phyloP scores from a whole-genome alignment of 2,113 vertebrate species.

The Aviceda subcristata region DNA sequence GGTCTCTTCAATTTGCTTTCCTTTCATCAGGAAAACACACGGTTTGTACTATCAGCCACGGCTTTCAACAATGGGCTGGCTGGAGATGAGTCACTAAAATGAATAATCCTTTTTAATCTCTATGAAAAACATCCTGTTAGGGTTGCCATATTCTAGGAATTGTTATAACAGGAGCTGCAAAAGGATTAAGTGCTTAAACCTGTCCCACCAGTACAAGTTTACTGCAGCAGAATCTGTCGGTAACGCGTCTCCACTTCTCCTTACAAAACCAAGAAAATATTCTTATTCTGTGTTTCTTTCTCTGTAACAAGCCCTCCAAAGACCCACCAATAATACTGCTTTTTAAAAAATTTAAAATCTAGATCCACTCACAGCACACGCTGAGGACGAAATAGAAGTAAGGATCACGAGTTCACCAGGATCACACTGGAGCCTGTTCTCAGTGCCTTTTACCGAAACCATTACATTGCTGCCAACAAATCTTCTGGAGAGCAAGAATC shows the following conservation, averaged over 20 bases:
- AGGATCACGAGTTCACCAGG: background rate
- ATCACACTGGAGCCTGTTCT: background rate
- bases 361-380: background rate
- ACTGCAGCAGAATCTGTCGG: background rate
- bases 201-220: background rate
- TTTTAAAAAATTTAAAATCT: background rate
- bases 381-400: background rate
- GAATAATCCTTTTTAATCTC: conserved; percentile 58
- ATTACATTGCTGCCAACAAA: background rate
- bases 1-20: conserved; percentile 5
- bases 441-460: background rate
- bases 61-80: conserved; percentile 27
- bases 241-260: background rate
- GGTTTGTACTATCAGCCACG: background rate
- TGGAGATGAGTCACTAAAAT: conserved; percentile 56
- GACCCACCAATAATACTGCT: background rate
- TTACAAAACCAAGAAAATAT: background rate
- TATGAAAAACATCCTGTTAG: conserved; percentile 58
- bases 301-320: background rate
- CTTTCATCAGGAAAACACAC: conserved; percentile 2
- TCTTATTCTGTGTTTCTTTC: background rate
- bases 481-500: background rate
- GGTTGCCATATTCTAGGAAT: conserved; percentile 53
- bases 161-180: conserved; percentile 35
- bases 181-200: conserved; percentile 50